Evolutionary conservation across 2,888 invertebrate species (phyloP).

Genomic region (Isoperla grammatica): DNA sequence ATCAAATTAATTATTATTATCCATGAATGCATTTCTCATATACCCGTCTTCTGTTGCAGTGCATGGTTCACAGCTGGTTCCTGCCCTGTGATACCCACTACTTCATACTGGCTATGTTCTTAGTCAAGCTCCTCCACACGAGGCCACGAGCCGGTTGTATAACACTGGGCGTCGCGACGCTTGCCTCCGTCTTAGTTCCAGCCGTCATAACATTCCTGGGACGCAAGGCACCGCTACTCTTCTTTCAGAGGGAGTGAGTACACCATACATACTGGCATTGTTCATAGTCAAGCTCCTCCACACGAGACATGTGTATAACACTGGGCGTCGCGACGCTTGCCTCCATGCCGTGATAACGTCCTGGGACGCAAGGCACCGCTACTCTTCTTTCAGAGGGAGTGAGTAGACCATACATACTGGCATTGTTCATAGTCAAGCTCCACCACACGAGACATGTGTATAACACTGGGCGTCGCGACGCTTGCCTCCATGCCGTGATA

Average conservation of each 20-base stretch:
- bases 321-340: constrained; percentile 41
- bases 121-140: constrained; percentile 31
- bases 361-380: constrained; percentile 1
- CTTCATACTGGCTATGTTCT: constrained; percentile 51
- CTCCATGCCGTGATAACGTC: constrained; percentile 51
- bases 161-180: constrained; percentile 41
- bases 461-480: constrained; percentile 41
- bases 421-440: constrained; percentile 38
- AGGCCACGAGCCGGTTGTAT: constrained; percentile 42
- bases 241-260: constrained; percentile 13
- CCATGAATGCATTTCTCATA: too few species aligned
- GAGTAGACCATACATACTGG: constrained; percentile 42
- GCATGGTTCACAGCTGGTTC: constrained; percentile 62
- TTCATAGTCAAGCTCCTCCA: constrained; percentile 33
- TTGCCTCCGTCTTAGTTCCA: constrained; percentile 47
- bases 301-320: constrained; percentile 42
- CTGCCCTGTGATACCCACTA: constrained; percentile 65
- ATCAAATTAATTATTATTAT: too few species aligned
- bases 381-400: constrained; percentile 13
- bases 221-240: constrained; percentile 7
- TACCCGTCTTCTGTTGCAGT: constrained; percentile 48
- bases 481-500: constrained; percentile 48
- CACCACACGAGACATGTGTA: constrained; percentile 41
- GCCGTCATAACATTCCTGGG: constrained; percentile 47
- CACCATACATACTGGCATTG: constrained; percentile 46